Percentiles rank a stretch among this genome's conserved stretches.
phyloP scores from a whole-genome alignment of 2,888 invertebrate species.

The Sisyra nigra region DNA sequence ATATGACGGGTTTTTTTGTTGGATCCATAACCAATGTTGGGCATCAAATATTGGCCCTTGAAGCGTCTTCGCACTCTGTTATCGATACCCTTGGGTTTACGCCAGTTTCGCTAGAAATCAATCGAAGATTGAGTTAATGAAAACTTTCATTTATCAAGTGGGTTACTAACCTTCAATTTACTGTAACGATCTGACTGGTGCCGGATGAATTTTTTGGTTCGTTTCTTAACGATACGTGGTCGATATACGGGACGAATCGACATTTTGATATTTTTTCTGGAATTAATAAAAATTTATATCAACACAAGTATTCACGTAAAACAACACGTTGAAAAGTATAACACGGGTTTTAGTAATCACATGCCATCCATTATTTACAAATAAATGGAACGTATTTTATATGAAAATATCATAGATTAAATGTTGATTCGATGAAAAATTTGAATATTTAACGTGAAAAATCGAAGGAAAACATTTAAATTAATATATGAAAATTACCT shows the following conservation, averaged over 20 bases:
- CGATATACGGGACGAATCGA: slow-evolving; percentile 81
- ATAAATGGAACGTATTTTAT: neutral
- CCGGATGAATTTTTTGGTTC: slow-evolving; percentile 94
- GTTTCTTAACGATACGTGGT: slow-evolving; percentile 88
- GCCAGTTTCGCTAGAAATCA: slow-evolving; percentile 75
- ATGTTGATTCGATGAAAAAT: neutral
- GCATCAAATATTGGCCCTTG: slow-evolving; percentile 99
- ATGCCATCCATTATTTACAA: neutral
- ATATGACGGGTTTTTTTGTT: slow-evolving; percentile 90
- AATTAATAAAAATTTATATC: no score
- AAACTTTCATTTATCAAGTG: no score
- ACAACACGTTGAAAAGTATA: neutral
- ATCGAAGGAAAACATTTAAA: no score
- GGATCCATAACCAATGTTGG: slow-evolving; percentile 97
- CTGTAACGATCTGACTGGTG: slow-evolving; percentile 98
- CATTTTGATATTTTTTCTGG: slow-evolving; percentile 37
- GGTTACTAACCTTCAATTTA: slow-evolving; percentile 72
- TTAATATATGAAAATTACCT: no score
- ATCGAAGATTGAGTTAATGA: slow-evolving; percentile 10
- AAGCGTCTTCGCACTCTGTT: slow-evolving; percentile 97
- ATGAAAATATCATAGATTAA: neutral
- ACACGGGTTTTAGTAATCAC: neutral
- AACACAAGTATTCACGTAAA: no score
- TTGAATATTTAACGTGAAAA: neutral
- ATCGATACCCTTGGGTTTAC: slow-evolving; percentile 99